Evolutionary conservation across 2,113 vertebrate genomes (phyloP), one percentile per base, ranked within the genome.

Genomic region (Pseudorhombus dupliciocellatus): DNA sequence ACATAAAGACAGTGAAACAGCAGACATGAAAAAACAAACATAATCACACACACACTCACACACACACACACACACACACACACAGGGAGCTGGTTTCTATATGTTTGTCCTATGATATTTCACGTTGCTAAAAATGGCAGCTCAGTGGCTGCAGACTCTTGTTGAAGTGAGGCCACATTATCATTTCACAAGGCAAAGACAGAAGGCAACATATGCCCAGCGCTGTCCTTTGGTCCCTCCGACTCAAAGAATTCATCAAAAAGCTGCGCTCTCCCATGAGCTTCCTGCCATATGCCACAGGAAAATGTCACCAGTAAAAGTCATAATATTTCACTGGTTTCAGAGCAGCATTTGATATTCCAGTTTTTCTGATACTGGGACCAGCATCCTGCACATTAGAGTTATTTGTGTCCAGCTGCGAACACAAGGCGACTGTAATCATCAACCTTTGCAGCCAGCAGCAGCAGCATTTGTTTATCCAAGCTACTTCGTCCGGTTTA

Each of bases 231-330:
- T 95, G 89, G 92, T 95, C 95, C 65, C 70, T 95, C 90, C 92
- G 93, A 96, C 90, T 95, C 93, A 94, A 94, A 94, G 93, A 95
- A 96, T 95, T 96, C 95, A 97, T 98, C 96, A 97, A 96, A 97
- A 96, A 96, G 81, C 80, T 73, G 63, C 93, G 91, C 92, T 93
- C 93, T 98, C 95, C 96, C 96, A 93, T 96, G 96, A 98, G 97
- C 93, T 92, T 89, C 74, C 92, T 93, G 92, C 96, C 96, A 97
- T 97, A 97, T 98, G 96, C 94, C 93, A 82, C 91, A 91, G 93
- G 94, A 96, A 98, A 98, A 98, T 98, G 97, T 98, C 97, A 98
- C 95, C 95, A 94, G 94, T 95, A 94, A 96, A 96, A 97, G 95
- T 96, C 95, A 95, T 94, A 96, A 95, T 96, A 95, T 96, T 96